A percentile compares a stretch with the other conserved stretches of the same genome.
Evolutionary conservation across 2,113 vertebrate genomes (phyloP).

Genomic region (Rallus limicola): DNA sequence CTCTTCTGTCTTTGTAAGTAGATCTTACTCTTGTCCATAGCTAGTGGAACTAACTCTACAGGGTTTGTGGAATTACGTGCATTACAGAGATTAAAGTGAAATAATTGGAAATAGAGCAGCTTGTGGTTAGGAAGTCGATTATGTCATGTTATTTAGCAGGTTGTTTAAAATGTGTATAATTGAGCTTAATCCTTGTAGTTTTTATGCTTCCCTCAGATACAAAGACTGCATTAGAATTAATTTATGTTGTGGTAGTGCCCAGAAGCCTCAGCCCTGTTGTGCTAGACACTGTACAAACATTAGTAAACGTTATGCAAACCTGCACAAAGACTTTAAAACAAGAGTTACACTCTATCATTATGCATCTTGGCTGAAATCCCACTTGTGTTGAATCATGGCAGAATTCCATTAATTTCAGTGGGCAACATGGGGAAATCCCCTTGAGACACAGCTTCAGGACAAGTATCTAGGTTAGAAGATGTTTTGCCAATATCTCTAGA

Average conservation of each 20-base stretch:
- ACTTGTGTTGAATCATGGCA: not conserved
- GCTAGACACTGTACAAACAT: not conserved
- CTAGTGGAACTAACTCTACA: not conserved
- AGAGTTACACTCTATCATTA: not conserved
- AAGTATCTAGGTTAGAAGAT: not conserved
- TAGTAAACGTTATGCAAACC: not conserved
- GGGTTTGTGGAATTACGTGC: not conserved
- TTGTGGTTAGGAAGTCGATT: conserved; percentile 57
- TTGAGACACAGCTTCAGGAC: not conserved
- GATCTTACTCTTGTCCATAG: not conserved
- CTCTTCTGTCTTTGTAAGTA: conserved; percentile 92
- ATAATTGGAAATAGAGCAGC: conserved; percentile 22
- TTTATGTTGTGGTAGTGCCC: conserved; percentile 47
- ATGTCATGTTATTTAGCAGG: conserved; percentile 29
- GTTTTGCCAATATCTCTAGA: not conserved
- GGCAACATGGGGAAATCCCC: not conserved
- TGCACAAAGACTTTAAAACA: conserved; percentile 3
- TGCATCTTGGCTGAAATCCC: conserved; percentile 22
- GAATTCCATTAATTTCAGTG: not conserved
- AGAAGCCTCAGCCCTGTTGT: conserved; percentile 33
- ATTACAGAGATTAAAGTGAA: conserved; percentile 42
- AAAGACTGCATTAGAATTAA: conserved; percentile 47
- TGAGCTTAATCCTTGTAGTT: conserved; percentile 48
- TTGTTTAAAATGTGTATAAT: conserved; percentile 55
- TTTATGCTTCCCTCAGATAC: conserved; percentile 13